Conservation (phyloP, 2,888 invertebrate species). For the Idaea aversata region DNA sequence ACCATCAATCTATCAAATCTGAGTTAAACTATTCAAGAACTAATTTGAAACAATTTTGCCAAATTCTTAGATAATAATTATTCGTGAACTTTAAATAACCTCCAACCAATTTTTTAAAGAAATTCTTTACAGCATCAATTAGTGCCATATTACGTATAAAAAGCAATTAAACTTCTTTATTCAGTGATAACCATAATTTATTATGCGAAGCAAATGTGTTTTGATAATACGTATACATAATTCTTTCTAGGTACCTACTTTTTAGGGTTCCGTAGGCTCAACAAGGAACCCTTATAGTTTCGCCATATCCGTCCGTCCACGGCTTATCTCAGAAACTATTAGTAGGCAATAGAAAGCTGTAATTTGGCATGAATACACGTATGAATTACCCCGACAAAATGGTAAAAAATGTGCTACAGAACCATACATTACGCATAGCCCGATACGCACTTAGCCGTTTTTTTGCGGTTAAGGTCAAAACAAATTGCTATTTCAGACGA, state of each 20-base stretch:
- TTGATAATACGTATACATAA: conserved; percentile 7
- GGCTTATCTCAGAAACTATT: too few species aligned
- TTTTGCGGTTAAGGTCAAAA: conserved; percentile 12
- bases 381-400: too few species aligned
- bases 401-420: too few species aligned
- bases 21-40: not conserved
- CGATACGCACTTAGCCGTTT: not conserved
- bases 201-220: conserved; percentile 1
- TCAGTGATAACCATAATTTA: not conserved
- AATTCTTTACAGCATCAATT: not conserved
- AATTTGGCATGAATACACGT: too few species aligned
- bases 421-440: too few species aligned
- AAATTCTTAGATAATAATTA: conserved; percentile 2
- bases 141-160: not conserved
- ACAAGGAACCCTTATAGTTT: too few species aligned
- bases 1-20: not conserved
- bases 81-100: not conserved
- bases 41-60: conserved; percentile 16
- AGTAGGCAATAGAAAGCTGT: conserved; percentile 9
- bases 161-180: not conserved
- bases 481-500: conserved; percentile 12
- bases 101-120: not conserved
- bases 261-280: not conserved
- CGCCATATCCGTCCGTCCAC: too few species aligned
- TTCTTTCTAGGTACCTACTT: conserved; percentile 13